These are phyloP conservation scores for Astyanax mexicanus DNA, from an alignment of 2,797 vertebrate species.

Conservation along the genomic window DNA sequence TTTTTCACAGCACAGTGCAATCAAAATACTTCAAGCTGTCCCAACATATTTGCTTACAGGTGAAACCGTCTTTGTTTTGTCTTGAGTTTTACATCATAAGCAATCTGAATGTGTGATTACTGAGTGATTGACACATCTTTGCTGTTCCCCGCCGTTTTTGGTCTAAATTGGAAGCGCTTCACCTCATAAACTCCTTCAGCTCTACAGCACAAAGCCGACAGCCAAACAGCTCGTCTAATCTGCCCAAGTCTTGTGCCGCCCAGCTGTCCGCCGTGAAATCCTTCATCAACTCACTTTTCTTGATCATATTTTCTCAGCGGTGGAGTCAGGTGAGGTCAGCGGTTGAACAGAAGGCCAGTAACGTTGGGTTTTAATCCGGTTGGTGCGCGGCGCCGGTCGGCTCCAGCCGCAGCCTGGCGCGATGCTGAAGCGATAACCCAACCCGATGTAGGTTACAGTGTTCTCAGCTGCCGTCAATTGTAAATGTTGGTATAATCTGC, in stretches of 20 bases:
- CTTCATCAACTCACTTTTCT: conserved; percentile 10
- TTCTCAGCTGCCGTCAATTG: conserved; percentile 11
- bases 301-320: not conserved
- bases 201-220: not conserved
- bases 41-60: too few species aligned
- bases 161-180: too few species aligned
- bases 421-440: conserved; percentile 25
- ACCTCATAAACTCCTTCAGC: not conserved
- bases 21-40: too few species aligned
- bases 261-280: conserved; percentile 3
- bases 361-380: conserved; percentile 12
- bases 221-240: not conserved
- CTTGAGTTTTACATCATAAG: too few species aligned
- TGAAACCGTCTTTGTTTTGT: too few species aligned
- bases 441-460: conserved; percentile 12
- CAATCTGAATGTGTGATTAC: too few species aligned
- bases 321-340: conserved; percentile 9
- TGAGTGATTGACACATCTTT: too few species aligned
- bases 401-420: conserved; percentile 64
- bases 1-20: too few species aligned
- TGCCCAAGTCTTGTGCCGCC: not conserved
- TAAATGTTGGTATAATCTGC: conserved; percentile 67
- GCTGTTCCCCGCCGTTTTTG: too few species aligned
- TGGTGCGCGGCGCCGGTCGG: not conserved
- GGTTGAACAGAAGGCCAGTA: conserved; percentile 1